These are phyloP conservation scores for Actias luna DNA, from an alignment of 2,888 invertebrate genomes.

Conservation along the genomic window DNA sequence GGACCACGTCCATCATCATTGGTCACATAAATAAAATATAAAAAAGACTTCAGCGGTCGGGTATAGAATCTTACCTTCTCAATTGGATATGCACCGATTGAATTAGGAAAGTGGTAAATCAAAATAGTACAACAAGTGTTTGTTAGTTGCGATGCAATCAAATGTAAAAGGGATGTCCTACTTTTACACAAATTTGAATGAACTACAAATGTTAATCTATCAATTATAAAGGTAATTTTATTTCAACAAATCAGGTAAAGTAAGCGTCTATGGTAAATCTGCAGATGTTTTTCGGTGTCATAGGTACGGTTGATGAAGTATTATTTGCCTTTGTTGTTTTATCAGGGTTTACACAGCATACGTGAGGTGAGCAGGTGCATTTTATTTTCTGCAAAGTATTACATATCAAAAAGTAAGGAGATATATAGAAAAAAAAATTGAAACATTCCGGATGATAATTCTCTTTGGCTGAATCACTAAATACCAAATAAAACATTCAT, in stretches of 20 bases:
- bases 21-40: no score
- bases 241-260: conserved; percentile 37
- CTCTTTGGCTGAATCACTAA: no score
- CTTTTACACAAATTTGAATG: neutral
- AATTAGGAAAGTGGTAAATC: no score
- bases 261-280: conserved; percentile 66
- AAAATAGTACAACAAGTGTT: no score
- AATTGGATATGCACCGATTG: no score
- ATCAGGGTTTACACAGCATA: neutral
- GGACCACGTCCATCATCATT: no score
- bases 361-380: conserved; percentile 32
- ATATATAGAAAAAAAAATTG: neutral
- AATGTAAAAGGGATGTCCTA: no score
- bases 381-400: conserved; percentile 28
- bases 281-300: conserved; percentile 45
- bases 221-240: neutral
- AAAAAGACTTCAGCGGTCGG: no score
- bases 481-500: no score
- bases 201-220: neutral
- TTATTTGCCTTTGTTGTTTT: conserved; percentile 7
- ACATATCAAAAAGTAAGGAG: neutral
- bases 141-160: no score
- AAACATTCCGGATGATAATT: no score
- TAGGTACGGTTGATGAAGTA: conserved; percentile 19
- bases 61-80: no score